Base-by-base conservation (phyloP, 2,888 invertebrate species). In the Nephrocerus scutellatus region DNA sequence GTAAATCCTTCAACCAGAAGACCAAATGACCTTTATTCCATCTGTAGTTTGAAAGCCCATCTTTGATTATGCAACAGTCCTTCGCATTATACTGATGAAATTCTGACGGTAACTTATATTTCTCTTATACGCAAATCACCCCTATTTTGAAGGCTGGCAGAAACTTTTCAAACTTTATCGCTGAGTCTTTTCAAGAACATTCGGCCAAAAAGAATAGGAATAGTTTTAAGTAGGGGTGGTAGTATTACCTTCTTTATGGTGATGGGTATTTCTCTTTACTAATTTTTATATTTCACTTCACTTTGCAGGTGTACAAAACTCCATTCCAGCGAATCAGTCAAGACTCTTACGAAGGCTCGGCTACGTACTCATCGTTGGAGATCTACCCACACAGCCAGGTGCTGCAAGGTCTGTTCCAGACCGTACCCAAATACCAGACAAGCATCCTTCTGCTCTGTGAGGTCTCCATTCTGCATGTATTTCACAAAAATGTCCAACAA, bases 401-500 rank as follows among this genome's bases (percentile, higher is more conserved):
- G 35, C 45, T 69, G 46, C 68, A 68, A 46, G 60, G 62, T 19
- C 60, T 68, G 48, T 67, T 67, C 45, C 65, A 66, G 49, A 56
- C 60, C 16, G 56, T 64, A 40, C 64, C 66, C 42, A 67, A 67
- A 49, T 68, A 63, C 47, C 66, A 65, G 49, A 57, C 62, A 10
- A 68, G 60, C 41, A 60, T 69, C 33, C 34, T 61, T 41, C 50
- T 69, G 30, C 56, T 65, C 38, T 69, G 68, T 42, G 68, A 67
- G 46, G 67, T 67, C 9, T 64, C 67, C 41, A 68, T 69, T 41
- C 52, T 68, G 39, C 68, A 67, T 40, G 62, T 69, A 13, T 69
- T 66, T 52, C 67, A 68, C 51, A 68, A 68, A 55, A 68, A 61
- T 44, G 66, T 67, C 22, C 65, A 66, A 47, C 63, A 63, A 49